Evolutionary conservation across 2,113 vertebrate genomes (phyloP), one percentile per base, ranked within the genome.

Genomic region (Podarcis raffonei): DNA sequence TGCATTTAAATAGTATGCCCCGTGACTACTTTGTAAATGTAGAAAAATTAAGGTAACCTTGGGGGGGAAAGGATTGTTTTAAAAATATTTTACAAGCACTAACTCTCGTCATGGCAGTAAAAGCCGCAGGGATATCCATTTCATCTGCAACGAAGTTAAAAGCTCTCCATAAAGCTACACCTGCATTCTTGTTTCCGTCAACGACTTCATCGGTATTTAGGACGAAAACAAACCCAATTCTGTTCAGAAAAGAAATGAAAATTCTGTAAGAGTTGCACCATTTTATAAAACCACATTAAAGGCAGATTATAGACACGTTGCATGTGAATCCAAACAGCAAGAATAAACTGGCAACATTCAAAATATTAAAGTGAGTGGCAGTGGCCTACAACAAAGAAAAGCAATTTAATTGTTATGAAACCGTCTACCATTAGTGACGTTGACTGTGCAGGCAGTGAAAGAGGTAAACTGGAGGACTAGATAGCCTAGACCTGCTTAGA

Each of bases 161-260:
- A 89, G 97, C 96, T 96, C 98, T 95, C 97, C 98, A 98, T 94
- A 99, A 97, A 92, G 98, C 98, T 92, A 98, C 95, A 85, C 98
- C 98, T 57, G 97, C 97, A 84, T 99, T 98, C 68, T 95, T 87
- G 91, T 95, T 95, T 91, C 98, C 98, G 96, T 99, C 97, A 89
- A 97, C 94, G 93, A 97, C 96, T 95, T 98, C 98, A 92, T 98
- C 95, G 35, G 97, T 94, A 97, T 94, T 98, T 96, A 99, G 95
- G 95, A 99, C 91, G 94, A 99, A 99, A 95, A 99, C 98, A 96
- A 99, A 98, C 92, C 99, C 99, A 96, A 99, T 98, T 97, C 99
- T 99, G 91, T 4, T 71, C 93, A 94, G 39, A 89, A 94, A 91
- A 69, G 9, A 94, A 87, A 84, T 66, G 78, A 57, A 59, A 82